Conservation (phyloP, 1,140 invertebrate species). For the Drosophila tropicalis region DNA sequence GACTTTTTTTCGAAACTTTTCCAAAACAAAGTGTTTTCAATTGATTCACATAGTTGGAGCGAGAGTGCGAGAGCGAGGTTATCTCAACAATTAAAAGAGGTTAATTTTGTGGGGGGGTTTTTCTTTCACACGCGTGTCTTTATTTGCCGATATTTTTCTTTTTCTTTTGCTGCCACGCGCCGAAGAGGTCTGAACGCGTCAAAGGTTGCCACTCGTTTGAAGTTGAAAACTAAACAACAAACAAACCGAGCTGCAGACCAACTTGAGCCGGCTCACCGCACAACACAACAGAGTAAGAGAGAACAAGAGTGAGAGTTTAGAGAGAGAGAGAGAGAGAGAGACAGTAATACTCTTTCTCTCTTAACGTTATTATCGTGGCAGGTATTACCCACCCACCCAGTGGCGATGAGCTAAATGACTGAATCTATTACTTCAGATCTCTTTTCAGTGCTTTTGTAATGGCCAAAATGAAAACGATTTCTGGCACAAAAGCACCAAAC, state of each 20-base stretch:
- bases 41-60: slow-evolving; percentile 67
- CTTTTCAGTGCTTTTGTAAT: no score
- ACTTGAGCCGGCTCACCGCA: slow-evolving; percentile 28
- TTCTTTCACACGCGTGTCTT: slow-evolving; percentile 35
- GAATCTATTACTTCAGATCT: no score
- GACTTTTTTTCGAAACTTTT: slow-evolving; percentile 19
- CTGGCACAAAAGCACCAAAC: no score
- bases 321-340: background rate
- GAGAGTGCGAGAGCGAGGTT: background rate
- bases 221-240: slow-evolving; percentile 41
- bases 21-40: slow-evolving; percentile 45
- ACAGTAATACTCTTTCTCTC: background rate
- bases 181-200: slow-evolving; percentile 69
- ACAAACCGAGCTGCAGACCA: slow-evolving; percentile 12
- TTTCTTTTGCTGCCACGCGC: slow-evolving; percentile 41
- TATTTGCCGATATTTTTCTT: slow-evolving; percentile 27
- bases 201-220: slow-evolving; percentile 69
- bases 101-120: slow-evolving; percentile 24
- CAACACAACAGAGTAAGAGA: slow-evolving; percentile 1
- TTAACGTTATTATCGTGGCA: slow-evolving; percentile 8
- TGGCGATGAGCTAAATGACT: no score
- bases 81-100: slow-evolving; percentile 5
- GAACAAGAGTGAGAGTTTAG: slow-evolving; percentile 14
- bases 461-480: no score
- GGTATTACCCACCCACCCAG: background rate